Base-by-base conservation (phyloP, 2,113 vertebrate genomes). In the Oreotrochilus melanogaster region DNA sequence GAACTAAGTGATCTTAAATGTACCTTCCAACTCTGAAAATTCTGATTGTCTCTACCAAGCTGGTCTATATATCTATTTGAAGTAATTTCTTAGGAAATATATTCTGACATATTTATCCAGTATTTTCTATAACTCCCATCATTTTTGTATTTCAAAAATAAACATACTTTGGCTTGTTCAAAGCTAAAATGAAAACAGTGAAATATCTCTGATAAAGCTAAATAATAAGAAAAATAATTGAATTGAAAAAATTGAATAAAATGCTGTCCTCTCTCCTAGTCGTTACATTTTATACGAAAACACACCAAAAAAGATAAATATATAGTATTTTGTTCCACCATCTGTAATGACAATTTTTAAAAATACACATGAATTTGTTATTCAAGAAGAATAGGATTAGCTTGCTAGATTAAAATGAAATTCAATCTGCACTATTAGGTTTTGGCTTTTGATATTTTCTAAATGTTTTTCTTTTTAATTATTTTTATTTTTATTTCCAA, bases 301-400 rank as follows among this genome's bases (percentile, higher is more conserved):
- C 15, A 8, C 2, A 4, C 11, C 22, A 61, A 54, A 25, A 17
- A 58, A 45, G 47, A 51, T 60, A 2, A 31, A 27, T 39, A 7
- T 39, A 28, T 35, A 33, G 3, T 6, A 79, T 75, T 14, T 35
- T 82, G 3, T 86, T 65, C 53, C 21, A 42, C 10, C 30, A 79
- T 4, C 6, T 53, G 9, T 72, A 86, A 64, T 33, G 54, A 51
- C 2, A 27, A 3, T 14, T 65, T 65, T 76, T 70, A 15, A 50
- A 89, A 89, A 61, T 57, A 16, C 5, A 24, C 28, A 54, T n/a
- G 6, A 35, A 78, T 48, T 87, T 82, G 5, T 61, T 27, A 42
- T 48, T 89, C 4, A 5, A 37, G 39, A 4, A 48, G 1, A 0
- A 2, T 30, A 67, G 10, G 6, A 3, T 57, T 48, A 45, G 7